Evolutionary conservation across 1,140 invertebrate species (phyloP).

Genomic region (Pseudobourletiella spinata): DNA sequence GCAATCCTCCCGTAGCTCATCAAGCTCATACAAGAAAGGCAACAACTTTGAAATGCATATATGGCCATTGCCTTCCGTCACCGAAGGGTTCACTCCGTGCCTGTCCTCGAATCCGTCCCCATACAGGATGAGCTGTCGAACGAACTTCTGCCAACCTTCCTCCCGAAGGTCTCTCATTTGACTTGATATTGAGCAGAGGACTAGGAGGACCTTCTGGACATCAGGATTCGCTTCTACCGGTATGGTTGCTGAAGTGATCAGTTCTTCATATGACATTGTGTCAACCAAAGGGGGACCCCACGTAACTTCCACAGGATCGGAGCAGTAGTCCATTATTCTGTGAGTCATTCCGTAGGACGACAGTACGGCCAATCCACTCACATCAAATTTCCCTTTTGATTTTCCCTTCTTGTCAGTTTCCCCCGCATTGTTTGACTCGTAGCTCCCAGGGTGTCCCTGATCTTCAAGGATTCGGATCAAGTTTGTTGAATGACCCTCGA

Average conservation of each 20-base stretch:
- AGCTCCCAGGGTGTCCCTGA: neutral
- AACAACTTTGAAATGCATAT: constrained; percentile 24
- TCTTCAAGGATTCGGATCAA: constrained; percentile 11
- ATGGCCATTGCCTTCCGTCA: constrained; percentile 33
- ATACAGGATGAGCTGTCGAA: constrained; percentile 20
- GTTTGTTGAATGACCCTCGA: constrained; percentile 24
- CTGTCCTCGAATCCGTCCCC: constrained; percentile 27
- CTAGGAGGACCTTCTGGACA: constrained; percentile 32
- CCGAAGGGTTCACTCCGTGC: neutral
- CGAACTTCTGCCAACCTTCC: constrained; percentile 1
- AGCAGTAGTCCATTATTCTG: constrained; percentile 17
- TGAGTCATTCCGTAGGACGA: constrained; percentile 15
- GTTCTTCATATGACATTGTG: constrained; percentile 9
- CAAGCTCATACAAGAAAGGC: constrained; percentile 21
- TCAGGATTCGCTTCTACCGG: constrained; percentile 22
- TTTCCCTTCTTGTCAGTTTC: neutral
- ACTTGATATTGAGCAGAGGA: constrained; percentile 24
- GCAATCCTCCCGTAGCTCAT: constrained; percentile 8
- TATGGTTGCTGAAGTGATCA: constrained; percentile 13
- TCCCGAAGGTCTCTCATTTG: constrained; percentile 19
- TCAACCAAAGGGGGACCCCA: constrained; percentile 12
- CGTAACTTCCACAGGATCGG: constrained; percentile 20
- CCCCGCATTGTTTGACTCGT: neutral
- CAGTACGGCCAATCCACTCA: constrained; percentile 4
- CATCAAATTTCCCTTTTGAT: neutral